Conservation (phyloP, 2,797 vertebrate species). For the Helarctos malayanus region DNA sequence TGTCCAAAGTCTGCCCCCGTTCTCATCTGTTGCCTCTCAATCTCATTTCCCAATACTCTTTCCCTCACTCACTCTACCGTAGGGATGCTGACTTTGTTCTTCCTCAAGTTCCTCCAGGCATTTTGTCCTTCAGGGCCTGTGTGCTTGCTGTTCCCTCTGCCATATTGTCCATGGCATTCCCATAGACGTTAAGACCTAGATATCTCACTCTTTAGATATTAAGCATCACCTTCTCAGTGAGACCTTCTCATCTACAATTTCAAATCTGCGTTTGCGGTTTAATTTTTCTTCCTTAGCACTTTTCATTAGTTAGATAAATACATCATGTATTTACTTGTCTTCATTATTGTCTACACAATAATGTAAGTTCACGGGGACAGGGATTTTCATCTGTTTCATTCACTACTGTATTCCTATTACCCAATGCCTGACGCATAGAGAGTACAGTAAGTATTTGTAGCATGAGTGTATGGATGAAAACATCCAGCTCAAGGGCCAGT, state of each 20-base stretch:
- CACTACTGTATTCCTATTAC: not conserved
- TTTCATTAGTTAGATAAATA: slow-evolving; percentile 52
- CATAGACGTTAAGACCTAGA: not conserved
- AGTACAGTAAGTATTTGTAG: not conserved
- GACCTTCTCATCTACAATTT: slow-evolving; percentile 8
- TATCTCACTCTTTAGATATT: not conserved
- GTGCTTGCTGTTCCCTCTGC: not conserved
- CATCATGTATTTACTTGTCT: not conserved
- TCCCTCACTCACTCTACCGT: not conserved
- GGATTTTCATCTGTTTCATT: slow-evolving; percentile 50
- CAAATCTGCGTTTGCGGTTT: not conserved
- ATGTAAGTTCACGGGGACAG: not conserved
- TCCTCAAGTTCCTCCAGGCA: not conserved
- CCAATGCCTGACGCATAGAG: not conserved
- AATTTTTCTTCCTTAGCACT: slow-evolving; percentile 60
- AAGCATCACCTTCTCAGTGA: not conserved
- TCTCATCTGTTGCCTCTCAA: not conserved
- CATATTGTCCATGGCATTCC: not conserved
- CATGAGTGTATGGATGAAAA: not conserved
- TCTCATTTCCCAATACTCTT: not conserved
- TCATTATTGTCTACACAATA: not conserved
- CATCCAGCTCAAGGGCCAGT: not conserved
- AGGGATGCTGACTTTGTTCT: not conserved
- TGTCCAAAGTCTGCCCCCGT: not conserved
- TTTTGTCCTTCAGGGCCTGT: not conserved